Evolutionary conservation across 1,140 invertebrate species (phyloP).

Genomic region (Parasteatoda tepidariorum): DNA sequence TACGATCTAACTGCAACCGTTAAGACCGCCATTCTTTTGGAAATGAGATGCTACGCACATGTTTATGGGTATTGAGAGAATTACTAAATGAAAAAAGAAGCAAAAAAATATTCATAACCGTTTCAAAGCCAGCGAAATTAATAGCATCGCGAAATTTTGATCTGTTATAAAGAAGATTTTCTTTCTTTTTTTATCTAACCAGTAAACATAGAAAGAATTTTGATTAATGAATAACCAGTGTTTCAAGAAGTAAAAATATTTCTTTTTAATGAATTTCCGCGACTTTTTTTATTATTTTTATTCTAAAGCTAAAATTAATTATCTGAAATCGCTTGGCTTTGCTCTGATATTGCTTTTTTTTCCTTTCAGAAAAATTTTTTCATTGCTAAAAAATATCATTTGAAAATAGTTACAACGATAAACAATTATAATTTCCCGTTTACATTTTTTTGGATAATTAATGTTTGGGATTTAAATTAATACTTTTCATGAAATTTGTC

Average conservation of each 20-base stretch:
- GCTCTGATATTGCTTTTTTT: too few species aligned
- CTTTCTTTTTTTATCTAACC: background rate
- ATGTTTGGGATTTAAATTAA: too few species aligned
- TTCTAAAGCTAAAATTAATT: too few species aligned
- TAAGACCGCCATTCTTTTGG: constrained; percentile 25
- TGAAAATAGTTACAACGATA: too few species aligned
- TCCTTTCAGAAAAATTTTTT: too few species aligned
- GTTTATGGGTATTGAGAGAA: constrained; percentile 36
- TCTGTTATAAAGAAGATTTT: constrained; percentile 1
- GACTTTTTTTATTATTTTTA: too few species aligned
- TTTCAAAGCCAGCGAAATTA: constrained; percentile 6
- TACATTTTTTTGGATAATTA: too few species aligned
- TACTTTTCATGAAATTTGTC: too few species aligned
- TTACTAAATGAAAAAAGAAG: background rate
- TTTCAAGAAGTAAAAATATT: background rate
- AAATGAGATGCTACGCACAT: constrained; percentile 22
- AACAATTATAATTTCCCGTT: too few species aligned
- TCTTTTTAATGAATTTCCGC: too few species aligned
- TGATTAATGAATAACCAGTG: constrained; percentile 23
- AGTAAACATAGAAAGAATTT: constrained; percentile 8
- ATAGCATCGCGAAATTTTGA: constrained; percentile 33
- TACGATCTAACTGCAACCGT: constrained; percentile 37
- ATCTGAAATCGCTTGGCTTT: too few species aligned
- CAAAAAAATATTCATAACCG: background rate
- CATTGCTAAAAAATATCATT: too few species aligned